phyloP scores from a whole-genome alignment of 2,797 vertebrate species.

The Buceros bicornis region DNA sequence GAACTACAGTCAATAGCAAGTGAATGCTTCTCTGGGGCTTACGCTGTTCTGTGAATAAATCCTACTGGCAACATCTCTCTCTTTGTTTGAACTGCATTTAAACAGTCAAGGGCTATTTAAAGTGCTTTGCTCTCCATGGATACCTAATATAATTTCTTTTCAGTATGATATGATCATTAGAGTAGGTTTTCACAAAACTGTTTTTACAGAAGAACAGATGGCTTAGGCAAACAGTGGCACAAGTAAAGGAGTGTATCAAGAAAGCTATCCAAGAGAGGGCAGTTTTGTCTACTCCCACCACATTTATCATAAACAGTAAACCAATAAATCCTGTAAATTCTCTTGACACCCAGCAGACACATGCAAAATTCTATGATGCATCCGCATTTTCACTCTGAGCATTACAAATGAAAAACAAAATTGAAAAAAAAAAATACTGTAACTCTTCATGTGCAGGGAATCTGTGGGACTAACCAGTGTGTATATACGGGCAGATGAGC shows the following conservation, averaged over 20 bases:
- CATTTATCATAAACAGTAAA: not conserved
- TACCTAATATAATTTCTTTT: slow-evolving; percentile 21
- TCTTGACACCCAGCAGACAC: not conserved
- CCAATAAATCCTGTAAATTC: not conserved
- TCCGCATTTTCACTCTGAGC: not conserved
- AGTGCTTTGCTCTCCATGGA: slow-evolving; percentile 14
- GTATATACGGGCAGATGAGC: not conserved
- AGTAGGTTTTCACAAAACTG: not conserved
- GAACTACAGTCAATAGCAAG: not conserved
- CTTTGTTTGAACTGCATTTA: not conserved
- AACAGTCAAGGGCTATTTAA: slow-evolving; percentile 8
- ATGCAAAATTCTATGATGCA: not conserved
- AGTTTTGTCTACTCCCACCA: not conserved
- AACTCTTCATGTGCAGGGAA: not conserved
- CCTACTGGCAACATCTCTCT: not conserved
- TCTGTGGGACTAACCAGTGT: not conserved
- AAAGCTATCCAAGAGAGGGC: not conserved
- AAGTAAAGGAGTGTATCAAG: not conserved
- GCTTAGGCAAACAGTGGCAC: slow-evolving; percentile 10
- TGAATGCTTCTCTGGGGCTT: not conserved
- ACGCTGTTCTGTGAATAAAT: not conserved
- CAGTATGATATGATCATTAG: not conserved
- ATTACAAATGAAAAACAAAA: not conserved
- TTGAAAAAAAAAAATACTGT: not conserved
- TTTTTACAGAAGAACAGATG: slow-evolving; percentile 15